Evolutionary conservation across 2,888 invertebrate species (phyloP).

Genomic region (Drosophila mayaguana): DNA sequence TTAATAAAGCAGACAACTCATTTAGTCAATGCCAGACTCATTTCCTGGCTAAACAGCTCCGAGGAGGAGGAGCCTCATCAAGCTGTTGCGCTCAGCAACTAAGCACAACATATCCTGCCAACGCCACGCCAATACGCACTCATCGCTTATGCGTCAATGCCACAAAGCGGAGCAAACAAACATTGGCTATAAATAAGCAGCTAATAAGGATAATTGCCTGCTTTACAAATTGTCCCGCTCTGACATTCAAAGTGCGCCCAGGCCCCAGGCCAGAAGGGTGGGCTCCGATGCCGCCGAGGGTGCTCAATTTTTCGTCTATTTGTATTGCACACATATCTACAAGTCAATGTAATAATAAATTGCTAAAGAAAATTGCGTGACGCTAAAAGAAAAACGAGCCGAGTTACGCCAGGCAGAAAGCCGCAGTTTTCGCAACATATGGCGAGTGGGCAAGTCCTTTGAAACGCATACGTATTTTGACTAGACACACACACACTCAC

Average conservation of each 20-base stretch:
- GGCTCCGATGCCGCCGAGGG: not conserved
- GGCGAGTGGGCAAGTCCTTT: slow-evolving; percentile 65
- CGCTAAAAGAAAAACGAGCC: slow-evolving; percentile 52
- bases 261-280: not conserved
- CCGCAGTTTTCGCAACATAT: slow-evolving; percentile 55
- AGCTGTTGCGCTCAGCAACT: slow-evolving; percentile 33
- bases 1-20: slow-evolving; percentile 53
- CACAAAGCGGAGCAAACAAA: slow-evolving; percentile 62
- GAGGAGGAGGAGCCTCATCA: not conserved
- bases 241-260: slow-evolving; percentile 19
- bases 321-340: slow-evolving; percentile 51
- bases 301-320: slow-evolving; percentile 16
- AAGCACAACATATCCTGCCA: slow-evolving; percentile 8
- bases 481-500: slow-evolving; percentile 8
- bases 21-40: slow-evolving; percentile 39
- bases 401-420: slow-evolving; percentile 12
- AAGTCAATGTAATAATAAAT: slow-evolving; percentile 79
- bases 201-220: slow-evolving; percentile 81
- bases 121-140: slow-evolving; percentile 8
- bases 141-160: slow-evolving; percentile 65
- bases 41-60: slow-evolving; percentile 17
- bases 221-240: slow-evolving; percentile 72
- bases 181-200: slow-evolving; percentile 77
- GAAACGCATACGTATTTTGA: slow-evolving; percentile 35
- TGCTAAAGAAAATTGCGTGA: slow-evolving; percentile 67